These are phyloP conservation scores for Poecilia gillii DNA, from an alignment of 2,797 vertebrate genomes.

Conservation along the genomic window DNA sequence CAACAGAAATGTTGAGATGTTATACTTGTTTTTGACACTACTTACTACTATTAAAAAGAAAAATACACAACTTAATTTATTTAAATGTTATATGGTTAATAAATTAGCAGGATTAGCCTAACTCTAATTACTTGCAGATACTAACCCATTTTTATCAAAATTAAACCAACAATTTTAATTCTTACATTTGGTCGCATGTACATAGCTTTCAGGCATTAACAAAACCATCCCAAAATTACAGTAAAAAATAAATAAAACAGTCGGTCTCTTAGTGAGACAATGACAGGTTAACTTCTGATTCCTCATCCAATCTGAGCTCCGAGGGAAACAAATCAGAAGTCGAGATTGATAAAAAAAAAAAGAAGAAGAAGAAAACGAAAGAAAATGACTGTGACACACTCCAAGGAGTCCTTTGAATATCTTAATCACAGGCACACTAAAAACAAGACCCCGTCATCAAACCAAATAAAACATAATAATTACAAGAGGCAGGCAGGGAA, in stretches of 20 bases:
- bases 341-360: constrained; percentile 68
- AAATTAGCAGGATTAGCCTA: background rate
- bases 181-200: no score
- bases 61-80: background rate
- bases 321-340: constrained; percentile 80
- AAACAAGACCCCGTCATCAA: constrained; percentile 93
- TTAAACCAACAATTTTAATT: background rate
- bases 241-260: constrained; percentile 33
- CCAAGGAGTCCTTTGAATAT: constrained; percentile 94
- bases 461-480: constrained; percentile 89
- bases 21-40: background rate
- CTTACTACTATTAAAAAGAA: background rate
- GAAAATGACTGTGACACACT: constrained; percentile 77
- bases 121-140: background rate
- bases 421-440: constrained; percentile 99
- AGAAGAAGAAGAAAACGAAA: constrained; percentile 40
- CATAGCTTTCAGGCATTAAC: constrained; percentile 41
- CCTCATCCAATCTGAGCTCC: constrained; percentile 62
- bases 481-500: constrained; percentile 88
- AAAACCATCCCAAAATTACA: constrained; percentile 48
- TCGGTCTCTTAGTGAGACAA: constrained; percentile 65
- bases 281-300: constrained; percentile 71
- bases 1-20: background rate
- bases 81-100: background rate
- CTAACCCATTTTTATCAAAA: background rate